Evolutionary conservation across 2,888 invertebrate species (phyloP).

Genomic region (Leucophenga maculata): DNA sequence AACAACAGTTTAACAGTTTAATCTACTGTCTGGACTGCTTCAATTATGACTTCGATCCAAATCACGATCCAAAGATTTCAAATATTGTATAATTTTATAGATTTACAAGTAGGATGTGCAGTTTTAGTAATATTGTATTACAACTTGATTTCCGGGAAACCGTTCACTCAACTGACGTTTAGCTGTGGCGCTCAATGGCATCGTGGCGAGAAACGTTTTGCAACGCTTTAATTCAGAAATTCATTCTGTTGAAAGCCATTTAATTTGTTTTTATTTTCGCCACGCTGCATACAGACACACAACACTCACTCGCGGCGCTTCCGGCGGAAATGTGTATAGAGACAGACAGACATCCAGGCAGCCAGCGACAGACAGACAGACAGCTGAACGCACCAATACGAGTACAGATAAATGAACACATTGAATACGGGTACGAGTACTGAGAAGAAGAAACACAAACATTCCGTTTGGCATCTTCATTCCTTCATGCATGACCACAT

Average conservation of each 20-base stretch:
- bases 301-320: conserved; percentile 45
- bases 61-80: too few relatives aligned
- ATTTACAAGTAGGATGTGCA: too few relatives aligned
- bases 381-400: conserved; percentile 19
- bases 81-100: too few relatives aligned
- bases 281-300: conserved; percentile 37
- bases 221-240: conserved; percentile 28
- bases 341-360: conserved; percentile 28
- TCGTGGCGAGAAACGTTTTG: conserved; percentile 24
- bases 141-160: too few relatives aligned
- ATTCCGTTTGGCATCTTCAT: conserved; percentile 36
- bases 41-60: too few relatives aligned
- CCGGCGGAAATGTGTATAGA: conserved; percentile 45
- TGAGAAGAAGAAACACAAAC: neutral
- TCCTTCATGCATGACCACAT: conserved; percentile 58
- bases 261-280: conserved; percentile 49
- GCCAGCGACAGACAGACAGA: conserved; percentile 31
- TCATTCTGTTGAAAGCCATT: conserved; percentile 46
- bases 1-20: too few relatives aligned
- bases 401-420: neutral
- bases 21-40: too few relatives aligned
- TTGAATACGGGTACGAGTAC: too few relatives aligned
- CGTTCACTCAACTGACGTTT: too few relatives aligned
- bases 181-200: neutral
- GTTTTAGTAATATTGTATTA: too few relatives aligned